phyloP scores from a whole-genome alignment of 2,888 invertebrate species.

The Acronicta alni region DNA sequence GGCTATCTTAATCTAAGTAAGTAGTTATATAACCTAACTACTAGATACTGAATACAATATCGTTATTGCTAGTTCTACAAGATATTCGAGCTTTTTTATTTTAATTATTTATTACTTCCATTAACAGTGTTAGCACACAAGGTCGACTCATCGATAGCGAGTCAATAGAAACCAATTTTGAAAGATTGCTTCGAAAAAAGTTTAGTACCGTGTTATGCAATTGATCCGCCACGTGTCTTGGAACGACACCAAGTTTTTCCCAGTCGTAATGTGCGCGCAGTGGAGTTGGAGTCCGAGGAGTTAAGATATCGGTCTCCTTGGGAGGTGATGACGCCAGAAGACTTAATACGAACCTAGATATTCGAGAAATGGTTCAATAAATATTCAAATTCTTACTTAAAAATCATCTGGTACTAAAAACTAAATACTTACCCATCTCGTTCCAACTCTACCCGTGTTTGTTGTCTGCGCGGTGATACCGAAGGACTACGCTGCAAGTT shows the following conservation, averaged over 20 bases:
- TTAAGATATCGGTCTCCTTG: slow-evolving; percentile 69
- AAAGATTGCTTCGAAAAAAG: background rate
- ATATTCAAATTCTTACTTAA: background rate
- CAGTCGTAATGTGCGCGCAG: slow-evolving; percentile 83
- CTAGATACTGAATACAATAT: no score
- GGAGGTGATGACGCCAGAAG: slow-evolving; percentile 77
- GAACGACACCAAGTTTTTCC: slow-evolving; percentile 91
- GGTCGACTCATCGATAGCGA: background rate
- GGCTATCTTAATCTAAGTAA: no score
- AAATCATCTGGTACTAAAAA: background rate
- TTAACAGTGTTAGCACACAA: no score
- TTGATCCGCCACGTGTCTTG: slow-evolving; percentile 90
- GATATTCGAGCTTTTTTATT: no score
- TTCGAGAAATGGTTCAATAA: slow-evolving; percentile 18
- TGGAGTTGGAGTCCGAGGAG: slow-evolving; percentile 74
- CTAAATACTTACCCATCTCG: slow-evolving; percentile 79
- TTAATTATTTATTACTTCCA: no score
- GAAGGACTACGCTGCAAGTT: slow-evolving; percentile 91
- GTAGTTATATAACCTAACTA: no score
- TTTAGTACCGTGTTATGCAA: slow-evolving; percentile 91
- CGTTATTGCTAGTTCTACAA: no score
- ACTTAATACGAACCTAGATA: slow-evolving; percentile 78
- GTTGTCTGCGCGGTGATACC: slow-evolving; percentile 86
- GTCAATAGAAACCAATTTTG: background rate
- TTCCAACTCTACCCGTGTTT: slow-evolving; percentile 78